Percentiles rank a stretch among this genome's conserved stretches.
phyloP scores from a whole-genome alignment of 2,888 invertebrate species.

The Cataglyphis rosenhaueri region DNA sequence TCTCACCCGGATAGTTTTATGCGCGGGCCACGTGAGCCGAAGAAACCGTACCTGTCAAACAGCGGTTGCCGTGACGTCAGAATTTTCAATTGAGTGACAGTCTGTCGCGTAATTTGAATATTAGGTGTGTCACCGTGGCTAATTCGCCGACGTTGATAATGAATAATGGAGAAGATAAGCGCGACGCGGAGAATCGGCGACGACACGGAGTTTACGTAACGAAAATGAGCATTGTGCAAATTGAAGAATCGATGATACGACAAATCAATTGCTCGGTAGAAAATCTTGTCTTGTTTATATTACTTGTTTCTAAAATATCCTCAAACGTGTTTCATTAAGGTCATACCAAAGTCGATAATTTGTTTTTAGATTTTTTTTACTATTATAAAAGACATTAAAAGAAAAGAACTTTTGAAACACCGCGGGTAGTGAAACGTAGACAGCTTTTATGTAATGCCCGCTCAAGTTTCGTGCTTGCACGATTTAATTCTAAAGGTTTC shows the following conservation, averaged over 20 bases:
- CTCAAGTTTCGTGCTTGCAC: slow-evolving; percentile 68
- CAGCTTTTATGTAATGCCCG: slow-evolving; percentile 55
- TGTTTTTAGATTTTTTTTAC: neutral
- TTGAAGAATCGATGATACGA: neutral
- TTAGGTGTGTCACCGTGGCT: slow-evolving; percentile 27
- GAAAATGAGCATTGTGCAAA: neutral
- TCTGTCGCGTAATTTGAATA: slow-evolving; percentile 48
- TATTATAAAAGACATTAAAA: neutral
- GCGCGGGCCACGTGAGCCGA: slow-evolving; percentile 18
- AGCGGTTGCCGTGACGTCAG: slow-evolving; percentile 27
- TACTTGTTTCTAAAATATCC: neutral
- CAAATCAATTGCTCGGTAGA: neutral
- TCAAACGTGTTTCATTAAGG: neutral
- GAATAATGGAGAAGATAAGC: slow-evolving; percentile 46
- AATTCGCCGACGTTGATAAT: slow-evolving; percentile 32
- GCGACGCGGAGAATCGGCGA: neutral
- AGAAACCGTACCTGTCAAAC: slow-evolving; percentile 39
- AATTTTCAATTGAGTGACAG: slow-evolving; percentile 44
- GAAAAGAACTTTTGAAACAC: neutral
- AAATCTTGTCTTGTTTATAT: neutral
- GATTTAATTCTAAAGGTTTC: slow-evolving; percentile 57
- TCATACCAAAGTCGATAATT: neutral
- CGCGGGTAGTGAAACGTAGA: slow-evolving; percentile 46
- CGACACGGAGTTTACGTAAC: neutral
- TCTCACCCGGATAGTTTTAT: slow-evolving; percentile 41